A percentile compares a stretch with the other conserved stretches of the same genome.
phyloP scores from a whole-genome alignment of 92 coral and sea anemone species.

The Blastomussa wellsi region DNA sequence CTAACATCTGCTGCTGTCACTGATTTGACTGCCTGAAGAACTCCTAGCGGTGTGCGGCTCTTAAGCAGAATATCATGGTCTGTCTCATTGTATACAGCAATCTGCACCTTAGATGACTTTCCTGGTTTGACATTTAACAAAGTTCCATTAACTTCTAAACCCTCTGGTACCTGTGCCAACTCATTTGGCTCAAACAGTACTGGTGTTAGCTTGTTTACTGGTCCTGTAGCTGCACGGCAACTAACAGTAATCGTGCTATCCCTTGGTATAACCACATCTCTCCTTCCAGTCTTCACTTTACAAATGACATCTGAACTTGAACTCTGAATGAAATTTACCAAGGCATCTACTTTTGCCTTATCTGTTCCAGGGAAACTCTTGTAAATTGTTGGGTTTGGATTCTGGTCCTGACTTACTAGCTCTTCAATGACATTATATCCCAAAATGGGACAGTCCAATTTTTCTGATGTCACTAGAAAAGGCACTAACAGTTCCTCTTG shows the following conservation, averaged over 20 bases:
- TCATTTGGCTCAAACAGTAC: slow-evolving; percentile 40
- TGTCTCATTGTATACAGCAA: slow-evolving; percentile 32
- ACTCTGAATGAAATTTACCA: slow-evolving; percentile 51
- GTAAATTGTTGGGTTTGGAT: slow-evolving; percentile 40
- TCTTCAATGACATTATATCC: slow-evolving; percentile 57
- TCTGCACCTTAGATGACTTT: slow-evolving; percentile 29
- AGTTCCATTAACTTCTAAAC: slow-evolving; percentile 51
- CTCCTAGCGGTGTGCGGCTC: slow-evolving; percentile 37
- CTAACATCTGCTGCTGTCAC: slow-evolving; percentile 26
- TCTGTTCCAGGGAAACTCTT: slow-evolving; percentile 50
- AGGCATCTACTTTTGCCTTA: slow-evolving; percentile 45
- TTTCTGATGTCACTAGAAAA: slow-evolving; percentile 48
- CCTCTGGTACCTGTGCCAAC: slow-evolving; percentile 40
- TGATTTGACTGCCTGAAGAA: slow-evolving; percentile 41
- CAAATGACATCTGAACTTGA: slow-evolving; percentile 54
- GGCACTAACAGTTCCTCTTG: slow-evolving; percentile 55
- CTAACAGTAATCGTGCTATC: slow-evolving; percentile 30
- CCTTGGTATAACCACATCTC: slow-evolving; percentile 44
- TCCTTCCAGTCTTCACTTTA: slow-evolving; percentile 47
- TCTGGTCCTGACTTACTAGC: slow-evolving; percentile 24
- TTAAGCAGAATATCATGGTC: slow-evolving; percentile 42
- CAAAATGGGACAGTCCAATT: slow-evolving; percentile 38
- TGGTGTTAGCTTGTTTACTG: slow-evolving; percentile 27
- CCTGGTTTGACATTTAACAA: slow-evolving; percentile 51
- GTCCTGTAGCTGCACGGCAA: slow-evolving; percentile 43